Conservation (phyloP, 1,140 invertebrate genomes). For the Kradibia gibbosae region DNA sequence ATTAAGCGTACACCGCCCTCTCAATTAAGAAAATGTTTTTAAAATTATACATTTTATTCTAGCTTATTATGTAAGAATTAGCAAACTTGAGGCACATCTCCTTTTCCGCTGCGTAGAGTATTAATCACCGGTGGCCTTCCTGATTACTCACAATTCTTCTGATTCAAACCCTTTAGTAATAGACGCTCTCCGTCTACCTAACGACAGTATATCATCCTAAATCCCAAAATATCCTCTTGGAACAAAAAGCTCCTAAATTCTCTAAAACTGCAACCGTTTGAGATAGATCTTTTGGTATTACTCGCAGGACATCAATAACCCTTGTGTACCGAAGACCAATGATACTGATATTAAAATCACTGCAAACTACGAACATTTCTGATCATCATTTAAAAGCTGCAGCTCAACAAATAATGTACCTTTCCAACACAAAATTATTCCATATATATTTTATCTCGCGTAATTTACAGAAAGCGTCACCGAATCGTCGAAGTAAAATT, state of each 20-base stretch:
- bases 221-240: conserved; percentile 9
- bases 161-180: neutral
- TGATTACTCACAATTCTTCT: neutral
- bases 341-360: neutral
- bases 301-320: neutral
- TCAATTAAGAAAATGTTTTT: neutral
- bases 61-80: conserved; percentile 28
- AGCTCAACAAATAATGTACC: too few species aligned
- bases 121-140: conserved; percentile 36
- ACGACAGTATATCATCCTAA: too few species aligned
- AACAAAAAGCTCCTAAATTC: neutral
- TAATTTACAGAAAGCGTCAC: too few species aligned
- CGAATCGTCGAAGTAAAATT: too few species aligned
- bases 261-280: neutral
- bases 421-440: too few species aligned
- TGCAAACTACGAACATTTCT: too few species aligned
- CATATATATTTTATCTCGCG: too few species aligned
- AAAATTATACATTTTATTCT: conserved; percentile 30
- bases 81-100: neutral
- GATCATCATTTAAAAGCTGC: too few species aligned
- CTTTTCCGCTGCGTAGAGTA: neutral
- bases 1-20: neutral
- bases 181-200: neutral
- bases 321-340: neutral
- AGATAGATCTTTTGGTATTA: neutral